Evolutionary conservation across 1,140 invertebrate species (phyloP), one percentile per base, ranked within the genome.

Genomic region (Psilanteris sp.): DNA sequence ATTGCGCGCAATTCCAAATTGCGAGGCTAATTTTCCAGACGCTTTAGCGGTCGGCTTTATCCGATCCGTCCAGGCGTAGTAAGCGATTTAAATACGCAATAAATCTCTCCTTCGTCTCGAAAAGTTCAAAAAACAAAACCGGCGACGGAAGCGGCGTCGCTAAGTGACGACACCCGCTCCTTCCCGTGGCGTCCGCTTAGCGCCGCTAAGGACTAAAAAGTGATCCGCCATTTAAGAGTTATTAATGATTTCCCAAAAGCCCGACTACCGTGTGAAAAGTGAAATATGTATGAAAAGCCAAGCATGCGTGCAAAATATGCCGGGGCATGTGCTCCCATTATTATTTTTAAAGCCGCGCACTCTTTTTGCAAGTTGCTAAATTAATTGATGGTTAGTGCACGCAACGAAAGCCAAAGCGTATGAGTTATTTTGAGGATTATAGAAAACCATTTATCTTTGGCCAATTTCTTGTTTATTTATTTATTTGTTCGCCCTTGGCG

Each of bases 161-260:
- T 67, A 78, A 75, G 66, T 71, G 72, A 74, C 50, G 75, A 77
- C 75, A 77, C 75, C 48, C 74, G 74, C 46, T 71, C 37, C 48
- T 37, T 46, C 24, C 24, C 29, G 57, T 32, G 37, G 59, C 52
- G 61, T 74, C 50, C 71, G 66, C 44, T 78, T 74, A 78, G 71
- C 76, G 76, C 77, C 76, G 75, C 62, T 81, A 75, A 72, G 75
- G 76, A 67, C 64, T 59, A 75, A 72, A 78, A 77, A 59, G 70
- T 48, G 41, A 9, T 20, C 44, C 46, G 61, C 77, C 52, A 66
- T 76, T 79, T 75, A 43, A 77, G 46, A 77, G 78, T 83, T 85
- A 82, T 84, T 83, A 84, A 84, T 82, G 82, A 85, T 83, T 85
- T 83, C 80, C 79, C 80, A 83, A 85, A 85, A 79, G 76, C 68